Conservation (phyloP, 2,113 vertebrate species). For the Cephalopholis sonnerati region DNA sequence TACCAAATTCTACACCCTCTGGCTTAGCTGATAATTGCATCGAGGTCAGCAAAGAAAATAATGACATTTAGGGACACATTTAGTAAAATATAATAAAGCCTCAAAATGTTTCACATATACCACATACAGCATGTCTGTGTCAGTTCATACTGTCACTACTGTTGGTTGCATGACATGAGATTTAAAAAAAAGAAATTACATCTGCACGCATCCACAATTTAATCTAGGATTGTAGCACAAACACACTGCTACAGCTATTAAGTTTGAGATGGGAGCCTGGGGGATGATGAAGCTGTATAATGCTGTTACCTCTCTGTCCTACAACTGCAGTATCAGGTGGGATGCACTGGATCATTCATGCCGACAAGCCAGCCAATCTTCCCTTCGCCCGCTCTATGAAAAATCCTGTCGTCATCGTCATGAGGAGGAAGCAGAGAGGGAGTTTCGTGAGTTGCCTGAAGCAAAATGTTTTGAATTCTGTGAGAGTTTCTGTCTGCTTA, state of each 20-base stretch:
- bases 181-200: not conserved
- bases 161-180: not conserved
- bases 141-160: too few relatives aligned
- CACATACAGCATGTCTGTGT: not conserved
- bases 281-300: not conserved
- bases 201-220: not conserved
- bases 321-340: slow-evolving; percentile 31
- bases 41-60: not conserved
- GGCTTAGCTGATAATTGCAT: not conserved
- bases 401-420: slow-evolving; percentile 42
- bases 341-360: slow-evolving; percentile 38
- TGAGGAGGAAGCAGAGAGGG: slow-evolving; percentile 36
- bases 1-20: too few relatives aligned
- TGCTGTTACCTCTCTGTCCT: slow-evolving; percentile 17
- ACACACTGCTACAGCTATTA: not conserved
- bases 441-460: slow-evolving; percentile 30
- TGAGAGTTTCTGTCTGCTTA: slow-evolving; percentile 2
- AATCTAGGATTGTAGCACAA: not conserved
- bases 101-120: not conserved
- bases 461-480: slow-evolving; percentile 13
- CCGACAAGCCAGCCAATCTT: slow-evolving; percentile 20
- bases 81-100: not conserved
- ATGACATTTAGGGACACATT: not conserved
- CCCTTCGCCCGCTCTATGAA: slow-evolving; percentile 30
- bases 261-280: not conserved